Conservation (phyloP, 2,113 vertebrate genomes). For the Dendrocopos noguchii region DNA sequence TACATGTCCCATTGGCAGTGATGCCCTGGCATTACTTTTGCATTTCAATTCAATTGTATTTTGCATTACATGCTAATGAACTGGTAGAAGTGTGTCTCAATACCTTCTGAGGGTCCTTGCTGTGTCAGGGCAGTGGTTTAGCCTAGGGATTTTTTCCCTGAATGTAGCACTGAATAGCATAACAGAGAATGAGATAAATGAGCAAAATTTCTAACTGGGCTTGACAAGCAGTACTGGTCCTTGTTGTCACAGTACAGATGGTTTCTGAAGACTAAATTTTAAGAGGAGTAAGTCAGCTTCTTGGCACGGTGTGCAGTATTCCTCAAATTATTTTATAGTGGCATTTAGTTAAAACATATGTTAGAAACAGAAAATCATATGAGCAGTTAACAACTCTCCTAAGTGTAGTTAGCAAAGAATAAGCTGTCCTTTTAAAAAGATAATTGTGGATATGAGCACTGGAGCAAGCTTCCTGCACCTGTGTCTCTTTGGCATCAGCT, state of each 20-base stretch:
- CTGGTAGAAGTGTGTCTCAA: background rate
- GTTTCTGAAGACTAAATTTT: constrained; percentile 1
- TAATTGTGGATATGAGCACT: constrained; percentile 32
- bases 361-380: background rate
- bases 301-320: background rate
- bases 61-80: background rate
- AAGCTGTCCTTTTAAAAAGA: constrained; percentile 61
- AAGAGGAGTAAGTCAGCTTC: background rate
- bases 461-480: constrained; percentile 64
- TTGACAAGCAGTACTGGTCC: background rate
- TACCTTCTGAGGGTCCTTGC: background rate
- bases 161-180: background rate
- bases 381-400: constrained; percentile 33
- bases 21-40: background rate
- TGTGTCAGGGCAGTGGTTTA: background rate
- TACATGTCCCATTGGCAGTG: background rate
- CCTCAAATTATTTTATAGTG: constrained; percentile 41
- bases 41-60: background rate
- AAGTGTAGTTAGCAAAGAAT: constrained; percentile 5
- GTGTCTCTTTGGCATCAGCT: constrained; percentile 48
- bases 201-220: background rate
- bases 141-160: background rate
- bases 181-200: background rate
- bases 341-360: constrained; percentile 25
- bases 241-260: constrained; percentile 1